Conservation (phyloP, 2,888 invertebrate genomes). For the Hirtodrosophila confusa region DNA sequence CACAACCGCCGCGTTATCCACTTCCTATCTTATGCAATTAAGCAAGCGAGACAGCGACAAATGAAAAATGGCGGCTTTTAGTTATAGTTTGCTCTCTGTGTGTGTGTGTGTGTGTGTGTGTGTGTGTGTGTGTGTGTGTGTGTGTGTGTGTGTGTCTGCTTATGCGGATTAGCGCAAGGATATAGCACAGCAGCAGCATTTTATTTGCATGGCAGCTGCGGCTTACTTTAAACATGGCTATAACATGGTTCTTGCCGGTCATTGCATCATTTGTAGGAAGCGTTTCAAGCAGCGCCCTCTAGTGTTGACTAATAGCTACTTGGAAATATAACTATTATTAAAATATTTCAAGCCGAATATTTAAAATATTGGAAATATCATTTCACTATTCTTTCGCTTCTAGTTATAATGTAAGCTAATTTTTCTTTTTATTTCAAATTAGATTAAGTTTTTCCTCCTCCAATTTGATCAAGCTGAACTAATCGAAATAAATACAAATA, state of each 20-base stretch:
- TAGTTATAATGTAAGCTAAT: too few relatives aligned
- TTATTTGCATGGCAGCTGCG: conserved; percentile 35
- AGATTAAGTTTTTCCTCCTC: too few relatives aligned
- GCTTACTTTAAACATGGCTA: conserved; percentile 29
- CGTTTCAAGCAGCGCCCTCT: conserved; percentile 30
- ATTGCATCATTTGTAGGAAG: conserved; percentile 23
- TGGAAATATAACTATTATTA: too few relatives aligned
- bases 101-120: too few relatives aligned
- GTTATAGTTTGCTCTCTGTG: conserved; percentile 33
- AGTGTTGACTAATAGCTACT: neutral
- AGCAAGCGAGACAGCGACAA: conserved; percentile 60
- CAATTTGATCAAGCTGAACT: too few relatives aligned
- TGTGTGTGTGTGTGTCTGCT: conserved; percentile 23
- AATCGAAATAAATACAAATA: too few relatives aligned
- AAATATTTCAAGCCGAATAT: neutral
- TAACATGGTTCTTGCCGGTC: conserved; percentile 28
- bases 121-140: conserved; percentile 4
- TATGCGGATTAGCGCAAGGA: conserved; percentile 49
- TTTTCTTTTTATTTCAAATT: too few relatives aligned
- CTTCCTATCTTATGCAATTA: conserved; percentile 61
- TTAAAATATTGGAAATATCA: too few relatives aligned
- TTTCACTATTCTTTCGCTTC: too few relatives aligned
- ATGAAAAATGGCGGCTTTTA: conserved; percentile 68
- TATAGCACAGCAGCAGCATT: conserved; percentile 26
- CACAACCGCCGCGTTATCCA: conserved; percentile 4